Evolutionary conservation across 53 echinoderm and acorn worm species (phyloP).

Genomic region (Antedon mediterranea): DNA sequence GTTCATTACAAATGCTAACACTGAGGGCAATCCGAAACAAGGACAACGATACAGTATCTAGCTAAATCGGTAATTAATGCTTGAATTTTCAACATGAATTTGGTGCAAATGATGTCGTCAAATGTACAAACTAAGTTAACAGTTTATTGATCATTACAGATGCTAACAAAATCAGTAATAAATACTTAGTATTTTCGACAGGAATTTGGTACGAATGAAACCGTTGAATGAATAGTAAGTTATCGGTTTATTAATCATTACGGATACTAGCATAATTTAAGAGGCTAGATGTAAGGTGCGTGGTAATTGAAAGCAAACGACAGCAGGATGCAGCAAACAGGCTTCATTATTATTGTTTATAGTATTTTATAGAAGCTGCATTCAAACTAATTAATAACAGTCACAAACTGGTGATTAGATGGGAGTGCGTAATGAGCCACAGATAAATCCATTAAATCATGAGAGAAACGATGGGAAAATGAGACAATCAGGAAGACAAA

Average conservation of each 20-base stretch:
- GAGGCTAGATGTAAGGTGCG: background rate
- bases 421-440: no score
- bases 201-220: constrained; percentile 47
- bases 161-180: constrained; percentile 52
- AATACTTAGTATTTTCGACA: constrained; percentile 45
- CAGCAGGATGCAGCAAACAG: background rate
- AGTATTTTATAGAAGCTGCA: background rate
- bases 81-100: constrained; percentile 59
- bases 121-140: constrained; percentile 77
- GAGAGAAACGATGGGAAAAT: no score
- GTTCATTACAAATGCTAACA: constrained; percentile 99
- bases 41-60: constrained; percentile 93
- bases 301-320: background rate
- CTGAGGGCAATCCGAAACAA: constrained; percentile 89
- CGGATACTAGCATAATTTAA: background rate
- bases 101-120: constrained; percentile 39
- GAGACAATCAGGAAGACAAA: no score
- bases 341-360: background rate
- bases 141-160: no score
- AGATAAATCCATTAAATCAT: no score
- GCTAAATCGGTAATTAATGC: constrained; percentile 51
- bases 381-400: background rate
- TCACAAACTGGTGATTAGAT: no score
- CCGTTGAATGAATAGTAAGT: no score
- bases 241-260: background rate